phyloP scores from a whole-genome alignment of 2,888 invertebrate genomes.

The Chelonus formosanus region DNA sequence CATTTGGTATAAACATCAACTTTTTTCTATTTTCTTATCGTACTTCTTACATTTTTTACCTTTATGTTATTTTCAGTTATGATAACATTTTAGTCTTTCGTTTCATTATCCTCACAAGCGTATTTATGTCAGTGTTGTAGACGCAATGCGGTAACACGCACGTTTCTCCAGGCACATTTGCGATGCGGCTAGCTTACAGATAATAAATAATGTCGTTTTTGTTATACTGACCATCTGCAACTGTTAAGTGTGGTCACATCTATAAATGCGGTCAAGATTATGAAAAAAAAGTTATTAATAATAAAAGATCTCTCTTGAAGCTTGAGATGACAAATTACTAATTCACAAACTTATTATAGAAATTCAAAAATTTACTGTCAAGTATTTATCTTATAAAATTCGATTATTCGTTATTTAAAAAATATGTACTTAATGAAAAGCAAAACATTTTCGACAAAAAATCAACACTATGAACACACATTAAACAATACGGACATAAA shows the following conservation, averaged over 20 bases:
- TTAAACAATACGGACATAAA: too few relatives aligned
- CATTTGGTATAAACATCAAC: too few relatives aligned
- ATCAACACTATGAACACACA: too few relatives aligned
- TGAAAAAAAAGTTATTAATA: too few relatives aligned
- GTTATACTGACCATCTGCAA: constrained; percentile 2
- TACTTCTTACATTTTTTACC: constrained; percentile 7
- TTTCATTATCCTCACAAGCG: constrained; percentile 22
- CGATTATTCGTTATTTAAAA: too few relatives aligned
- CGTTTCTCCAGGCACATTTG: constrained; percentile 42
- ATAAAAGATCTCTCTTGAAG: too few relatives aligned
- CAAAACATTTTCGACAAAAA: too few relatives aligned
- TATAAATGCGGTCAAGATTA: neutral
- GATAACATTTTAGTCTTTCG: constrained; percentile 25
- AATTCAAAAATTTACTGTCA: too few relatives aligned
- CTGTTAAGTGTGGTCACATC: neutral
- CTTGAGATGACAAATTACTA: too few relatives aligned
- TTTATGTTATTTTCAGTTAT: constrained; percentile 36
- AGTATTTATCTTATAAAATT: too few relatives aligned
- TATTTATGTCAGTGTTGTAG: constrained; percentile 36
- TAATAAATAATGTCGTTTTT: constrained; percentile 26
- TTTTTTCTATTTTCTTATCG: neutral
- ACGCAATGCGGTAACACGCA: constrained; percentile 51
- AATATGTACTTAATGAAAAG: too few relatives aligned
- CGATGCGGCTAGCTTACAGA: constrained; percentile 33
- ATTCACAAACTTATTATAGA: too few relatives aligned